Evolutionary conservation across 2,113 vertebrate species (phyloP).

Genomic region (Morone saxatilis): DNA sequence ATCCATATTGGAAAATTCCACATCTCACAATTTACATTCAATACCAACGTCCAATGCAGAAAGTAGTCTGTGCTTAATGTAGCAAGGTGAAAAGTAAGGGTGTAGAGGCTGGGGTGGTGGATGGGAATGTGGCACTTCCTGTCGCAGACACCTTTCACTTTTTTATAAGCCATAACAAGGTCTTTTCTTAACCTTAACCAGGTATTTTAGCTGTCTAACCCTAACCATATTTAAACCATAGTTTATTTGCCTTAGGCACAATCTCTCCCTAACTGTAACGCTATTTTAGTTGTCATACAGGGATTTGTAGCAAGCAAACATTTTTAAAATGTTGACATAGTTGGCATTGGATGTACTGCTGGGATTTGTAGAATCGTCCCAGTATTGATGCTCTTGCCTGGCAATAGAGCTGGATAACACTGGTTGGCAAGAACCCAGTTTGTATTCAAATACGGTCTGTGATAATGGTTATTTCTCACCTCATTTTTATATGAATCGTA

Average conservation of each 20-base stretch:
- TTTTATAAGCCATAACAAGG: not conserved
- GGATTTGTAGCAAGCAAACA: not conserved
- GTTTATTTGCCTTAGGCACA: not conserved
- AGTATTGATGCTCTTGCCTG: not conserved
- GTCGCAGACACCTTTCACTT: not conserved
- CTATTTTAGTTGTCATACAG: not conserved
- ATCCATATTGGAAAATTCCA: not conserved
- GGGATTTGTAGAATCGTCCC: not conserved
- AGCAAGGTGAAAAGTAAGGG: not conserved
- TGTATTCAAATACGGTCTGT: not conserved
- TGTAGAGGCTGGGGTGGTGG: not conserved
- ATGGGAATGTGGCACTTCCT: not conserved
- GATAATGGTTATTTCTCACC: not conserved
- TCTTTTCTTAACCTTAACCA: not conserved
- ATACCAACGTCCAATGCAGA: not conserved
- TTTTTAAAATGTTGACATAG: not conserved
- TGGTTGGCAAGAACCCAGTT: not conserved
- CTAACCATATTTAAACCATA: not conserved
- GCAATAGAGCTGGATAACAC: not conserved
- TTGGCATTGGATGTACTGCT: not conserved
- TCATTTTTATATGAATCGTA: not conserved
- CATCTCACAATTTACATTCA: not conserved
- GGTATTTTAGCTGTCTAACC: not conserved
- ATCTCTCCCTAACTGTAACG: not conserved
- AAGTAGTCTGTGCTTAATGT: not conserved